phyloP scores from a whole-genome alignment of 1,140 invertebrate genomes.

The Mamestra configurata region DNA sequence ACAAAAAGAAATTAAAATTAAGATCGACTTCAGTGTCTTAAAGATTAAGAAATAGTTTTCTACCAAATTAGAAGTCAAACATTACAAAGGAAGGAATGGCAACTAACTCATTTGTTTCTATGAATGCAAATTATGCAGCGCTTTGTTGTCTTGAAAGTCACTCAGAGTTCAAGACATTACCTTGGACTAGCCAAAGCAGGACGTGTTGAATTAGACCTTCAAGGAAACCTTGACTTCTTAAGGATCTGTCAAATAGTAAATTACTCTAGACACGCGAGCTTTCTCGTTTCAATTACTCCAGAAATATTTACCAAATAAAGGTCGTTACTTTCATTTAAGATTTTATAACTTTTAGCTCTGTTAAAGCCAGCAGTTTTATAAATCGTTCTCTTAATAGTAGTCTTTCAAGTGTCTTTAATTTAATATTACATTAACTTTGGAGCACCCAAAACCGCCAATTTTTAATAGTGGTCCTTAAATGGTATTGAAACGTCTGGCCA shows the following conservation, averaged over 20 bases:
- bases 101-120: not conserved
- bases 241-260: not conserved
- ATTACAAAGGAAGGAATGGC: no score
- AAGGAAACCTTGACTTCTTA: not conserved
- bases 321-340: no score
- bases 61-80: no score
- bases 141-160: not conserved
- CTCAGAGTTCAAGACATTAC: not conserved
- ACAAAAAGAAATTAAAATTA: no score
- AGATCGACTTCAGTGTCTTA: no score
- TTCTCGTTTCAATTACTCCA: not conserved
- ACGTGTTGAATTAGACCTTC: not conserved
- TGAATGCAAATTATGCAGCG: not conserved
- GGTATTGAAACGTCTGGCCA: not conserved
- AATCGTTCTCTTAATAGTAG: not conserved
- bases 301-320: not conserved
- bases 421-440: not conserved
- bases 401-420: not conserved
- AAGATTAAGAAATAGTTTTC: no score
- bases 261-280: not conserved
- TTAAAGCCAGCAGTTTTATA: not conserved
- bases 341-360: not conserved
- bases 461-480: no score
- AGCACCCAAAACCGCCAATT: not conserved
- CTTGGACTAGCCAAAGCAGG: not conserved